Base-by-base conservation (phyloP, 30 jellyfish, hydroid and myxozoan genomes). In the Aurelia sp. region DNA sequence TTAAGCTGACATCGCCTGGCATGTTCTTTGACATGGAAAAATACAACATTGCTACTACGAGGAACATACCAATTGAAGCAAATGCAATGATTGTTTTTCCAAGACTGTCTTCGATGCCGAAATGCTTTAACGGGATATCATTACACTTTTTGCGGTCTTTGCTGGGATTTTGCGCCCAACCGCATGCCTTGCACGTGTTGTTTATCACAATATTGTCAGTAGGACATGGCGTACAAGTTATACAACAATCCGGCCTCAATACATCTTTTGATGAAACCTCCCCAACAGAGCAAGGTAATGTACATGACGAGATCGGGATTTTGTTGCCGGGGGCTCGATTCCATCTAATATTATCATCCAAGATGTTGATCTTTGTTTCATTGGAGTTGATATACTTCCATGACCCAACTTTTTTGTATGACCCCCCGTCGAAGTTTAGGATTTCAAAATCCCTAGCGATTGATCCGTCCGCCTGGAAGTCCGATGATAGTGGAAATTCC, bases 121-220 rank as follows among this genome's bases (percentile, higher is more conserved):
- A 64, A 17, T 18, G 33, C 41, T 16, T 21, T 16, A 64, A 13
- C 7, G 74, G 74, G 33, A 64, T 64, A 10, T 64, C 74, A 17
- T 20, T 21, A n/a, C 74, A 64, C 19, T 30, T 21, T 13, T 16
- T 44, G 0, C 41, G 16, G 74, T 20, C 15, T 20, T 37, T 13
- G 41, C 18, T 64, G 11, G 74, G 74, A 44, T 64, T 64, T 44
- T 64, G 41, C 41, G 74, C 33, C 74, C 74, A 64, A 11, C 40
- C 20, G 40, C 85, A 74, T 74, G 47, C 52, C 19, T 16, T 23
- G 57, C 85, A 74, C 27, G 72, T 74, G 72, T 74, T 74, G 72
- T 74, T 74, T 21, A 74, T 23, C 1, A 74, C 85, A 50, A 74
- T 57, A 55, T 57, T 74, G 48, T 35, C 15, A 18, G 76, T 37